phyloP scores from a whole-genome alignment of 2,113 vertebrate genomes.

The Oriolus oriolus region DNA sequence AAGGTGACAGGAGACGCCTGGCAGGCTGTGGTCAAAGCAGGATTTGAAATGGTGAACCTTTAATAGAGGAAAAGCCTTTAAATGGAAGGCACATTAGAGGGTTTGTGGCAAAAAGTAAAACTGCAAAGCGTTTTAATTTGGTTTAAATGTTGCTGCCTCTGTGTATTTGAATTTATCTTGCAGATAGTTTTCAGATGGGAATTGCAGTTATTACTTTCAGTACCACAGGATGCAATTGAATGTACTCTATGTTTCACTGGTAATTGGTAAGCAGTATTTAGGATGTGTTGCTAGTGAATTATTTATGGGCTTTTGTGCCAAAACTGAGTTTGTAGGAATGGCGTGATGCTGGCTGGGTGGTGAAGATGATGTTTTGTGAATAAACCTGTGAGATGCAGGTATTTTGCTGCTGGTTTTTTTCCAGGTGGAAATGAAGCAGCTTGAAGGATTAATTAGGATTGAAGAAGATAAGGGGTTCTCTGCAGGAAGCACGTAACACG shows the following conservation, averaged over 20 bases:
- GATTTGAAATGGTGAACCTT: background rate
- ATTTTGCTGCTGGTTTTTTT: background rate
- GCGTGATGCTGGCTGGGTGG: background rate
- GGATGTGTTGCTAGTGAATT: background rate
- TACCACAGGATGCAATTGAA: background rate
- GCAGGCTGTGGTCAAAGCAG: background rate
- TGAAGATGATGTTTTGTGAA: background rate
- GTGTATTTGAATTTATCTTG: background rate
- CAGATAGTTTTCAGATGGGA: background rate
- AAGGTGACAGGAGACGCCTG: background rate
- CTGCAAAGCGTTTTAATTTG: background rate
- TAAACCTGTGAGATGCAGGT: background rate
- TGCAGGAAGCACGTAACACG: background rate
- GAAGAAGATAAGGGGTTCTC: background rate
- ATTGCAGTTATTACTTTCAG: background rate
- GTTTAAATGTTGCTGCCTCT: background rate
- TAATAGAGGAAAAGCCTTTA: background rate
- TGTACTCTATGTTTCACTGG: background rate
- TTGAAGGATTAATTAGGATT: slow-evolving; percentile 6
- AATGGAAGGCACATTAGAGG: background rate
- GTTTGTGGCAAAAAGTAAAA: background rate
- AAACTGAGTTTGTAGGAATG: background rate
- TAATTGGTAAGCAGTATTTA: background rate
- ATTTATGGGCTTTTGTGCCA: background rate
- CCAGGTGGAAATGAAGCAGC: background rate